phyloP scores from a whole-genome alignment of 2,797 vertebrate species.

The Fundulus diaphanus region DNA sequence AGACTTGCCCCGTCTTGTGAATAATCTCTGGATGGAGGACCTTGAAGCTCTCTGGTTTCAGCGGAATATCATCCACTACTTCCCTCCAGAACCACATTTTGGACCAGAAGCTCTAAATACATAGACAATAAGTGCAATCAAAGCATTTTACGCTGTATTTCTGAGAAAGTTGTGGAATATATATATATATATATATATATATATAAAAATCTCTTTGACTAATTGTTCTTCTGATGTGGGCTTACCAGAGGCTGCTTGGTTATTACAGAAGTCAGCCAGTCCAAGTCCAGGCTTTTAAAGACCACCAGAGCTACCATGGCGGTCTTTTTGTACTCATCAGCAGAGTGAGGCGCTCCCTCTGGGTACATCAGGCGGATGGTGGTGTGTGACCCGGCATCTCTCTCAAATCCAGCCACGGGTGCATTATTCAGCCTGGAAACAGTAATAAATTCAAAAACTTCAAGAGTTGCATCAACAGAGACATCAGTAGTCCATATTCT shows the following conservation, averaged over 20 bases:
- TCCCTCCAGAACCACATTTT: constrained; percentile 87
- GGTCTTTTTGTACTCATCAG: constrained; percentile 75
- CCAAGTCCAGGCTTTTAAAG: constrained; percentile 83
- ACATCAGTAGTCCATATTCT: too few relatives aligned
- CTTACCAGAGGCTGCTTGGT: constrained; percentile 81
- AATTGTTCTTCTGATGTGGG: constrained; percentile 16
- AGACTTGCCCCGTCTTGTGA: constrained; percentile 67
- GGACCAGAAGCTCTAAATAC: constrained; percentile 82
- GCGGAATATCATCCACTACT: constrained; percentile 82
- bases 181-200: too few relatives aligned
- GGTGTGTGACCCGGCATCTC: constrained; percentile 80
- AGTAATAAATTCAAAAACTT: constrained; percentile 57
- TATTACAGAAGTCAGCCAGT: constrained; percentile 82
- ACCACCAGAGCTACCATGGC: constrained; percentile 76
- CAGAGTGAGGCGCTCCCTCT: constrained; percentile 78
- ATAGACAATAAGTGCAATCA: constrained; percentile 6
- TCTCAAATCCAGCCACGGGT: constrained; percentile 80
- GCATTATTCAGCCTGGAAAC: constrained; percentile 81
- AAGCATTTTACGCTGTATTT: constrained; percentile 2
- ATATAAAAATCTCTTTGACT: constrained; percentile 20
- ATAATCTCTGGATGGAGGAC: constrained; percentile 84
- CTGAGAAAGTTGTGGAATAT: constrained; percentile 8
- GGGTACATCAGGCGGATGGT: constrained; percentile 84
- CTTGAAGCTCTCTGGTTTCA: constrained; percentile 76
- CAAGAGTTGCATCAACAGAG: background rate